Evolutionary conservation across 2,113 vertebrate species (phyloP).

Genomic region (Columbina picui): DNA sequence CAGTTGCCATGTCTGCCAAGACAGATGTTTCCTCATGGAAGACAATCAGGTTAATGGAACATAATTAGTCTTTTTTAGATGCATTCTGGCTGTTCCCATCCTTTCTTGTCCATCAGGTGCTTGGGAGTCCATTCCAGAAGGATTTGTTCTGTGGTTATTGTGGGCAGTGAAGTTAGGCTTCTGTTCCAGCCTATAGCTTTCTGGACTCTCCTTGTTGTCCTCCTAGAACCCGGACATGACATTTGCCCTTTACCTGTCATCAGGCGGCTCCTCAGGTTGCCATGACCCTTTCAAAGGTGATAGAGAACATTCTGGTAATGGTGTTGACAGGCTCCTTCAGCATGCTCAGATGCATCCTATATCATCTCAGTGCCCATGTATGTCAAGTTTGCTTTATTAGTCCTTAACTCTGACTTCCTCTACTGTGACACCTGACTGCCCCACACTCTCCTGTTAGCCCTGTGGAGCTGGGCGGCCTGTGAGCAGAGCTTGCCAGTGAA

Average conservation of each 20-base stretch:
- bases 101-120: background rate
- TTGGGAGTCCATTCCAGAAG: background rate
- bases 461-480: background rate
- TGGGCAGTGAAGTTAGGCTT: background rate
- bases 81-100: background rate
- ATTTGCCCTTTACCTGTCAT: background rate
- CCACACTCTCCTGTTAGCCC: background rate
- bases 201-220: background rate
- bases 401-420: background rate
- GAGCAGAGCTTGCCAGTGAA: background rate
- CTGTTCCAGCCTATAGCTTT: background rate
- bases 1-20: background rate
- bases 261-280: background rate
- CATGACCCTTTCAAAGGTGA: background rate
- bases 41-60: background rate
- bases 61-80: background rate
- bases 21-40: accelerated
- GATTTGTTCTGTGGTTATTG: background rate
- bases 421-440: background rate
- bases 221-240: background rate
- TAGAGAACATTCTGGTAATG: background rate
- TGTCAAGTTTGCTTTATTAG: background rate
- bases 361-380: background rate
- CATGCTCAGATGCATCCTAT: background rate
- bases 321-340: background rate